Conservation (phyloP, 2,113 vertebrate genomes). For the Pungitius pungitius region DNA sequence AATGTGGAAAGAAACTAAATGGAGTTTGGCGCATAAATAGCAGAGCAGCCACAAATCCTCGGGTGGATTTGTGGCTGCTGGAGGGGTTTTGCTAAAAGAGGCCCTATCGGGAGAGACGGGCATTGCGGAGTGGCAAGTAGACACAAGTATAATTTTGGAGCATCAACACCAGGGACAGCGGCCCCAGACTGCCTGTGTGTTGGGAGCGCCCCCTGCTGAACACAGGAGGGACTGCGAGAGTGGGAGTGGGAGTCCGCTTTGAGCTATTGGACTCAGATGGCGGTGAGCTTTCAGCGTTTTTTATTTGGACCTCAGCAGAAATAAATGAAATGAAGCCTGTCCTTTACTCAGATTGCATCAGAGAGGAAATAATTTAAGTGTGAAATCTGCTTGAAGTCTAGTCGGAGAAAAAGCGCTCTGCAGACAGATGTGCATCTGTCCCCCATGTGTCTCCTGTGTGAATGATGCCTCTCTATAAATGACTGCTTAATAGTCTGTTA, state of each 20-base stretch:
- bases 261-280: slow-evolving; percentile 27
- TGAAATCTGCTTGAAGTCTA: slow-evolving; percentile 23
- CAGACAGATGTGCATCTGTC: slow-evolving; percentile 53
- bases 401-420: slow-evolving; percentile 11
- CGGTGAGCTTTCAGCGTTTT: neutral
- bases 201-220: slow-evolving; percentile 71
- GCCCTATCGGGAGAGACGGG: slow-evolving; percentile 19
- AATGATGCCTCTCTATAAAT: slow-evolving; percentile 39
- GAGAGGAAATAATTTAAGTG: slow-evolving; percentile 22
- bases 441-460: slow-evolving; percentile 43
- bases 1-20: neutral
- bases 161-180: slow-evolving; percentile 5
- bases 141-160: slow-evolving; percentile 46
- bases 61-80: neutral
- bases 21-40: slow-evolving; percentile 3
- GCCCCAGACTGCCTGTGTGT: slow-evolving; percentile 37
- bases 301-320: slow-evolving; percentile 11
- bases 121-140: slow-evolving; percentile 23
- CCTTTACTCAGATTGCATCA: neutral
- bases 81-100: slow-evolving; percentile 33
- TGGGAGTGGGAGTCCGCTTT: neutral
- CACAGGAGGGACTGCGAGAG: slow-evolving; percentile 39
- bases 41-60: neutral
- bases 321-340: neutral
- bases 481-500: slow-evolving; percentile 47